Conservation (phyloP, 2,888 invertebrate genomes). For the Mimas tiliae region DNA sequence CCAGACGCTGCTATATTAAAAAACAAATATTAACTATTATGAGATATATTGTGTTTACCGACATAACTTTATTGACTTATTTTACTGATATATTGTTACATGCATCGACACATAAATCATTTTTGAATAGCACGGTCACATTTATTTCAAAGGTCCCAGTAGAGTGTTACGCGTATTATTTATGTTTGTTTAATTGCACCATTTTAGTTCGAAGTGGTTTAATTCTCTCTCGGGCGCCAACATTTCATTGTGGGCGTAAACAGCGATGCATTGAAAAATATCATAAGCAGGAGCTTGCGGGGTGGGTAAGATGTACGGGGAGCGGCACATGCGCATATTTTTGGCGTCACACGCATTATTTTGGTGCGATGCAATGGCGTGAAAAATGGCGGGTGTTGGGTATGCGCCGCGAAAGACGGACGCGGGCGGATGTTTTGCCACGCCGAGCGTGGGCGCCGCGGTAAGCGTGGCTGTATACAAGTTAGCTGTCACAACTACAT, state of each 20-base stretch:
- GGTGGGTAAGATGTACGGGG: not conserved
- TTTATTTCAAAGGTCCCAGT: not conserved
- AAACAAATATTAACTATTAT: not conserved
- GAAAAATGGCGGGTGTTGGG: conserved; percentile 72
- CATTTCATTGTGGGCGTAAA: conserved; percentile 45
- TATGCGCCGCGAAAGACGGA: conserved; percentile 66
- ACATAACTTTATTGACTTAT: not conserved
- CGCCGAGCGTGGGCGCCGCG: conserved; percentile 58
- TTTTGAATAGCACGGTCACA: not conserved
- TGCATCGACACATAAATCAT: no score
- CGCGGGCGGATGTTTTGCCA: conserved; percentile 73
- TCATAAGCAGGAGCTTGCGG: not conserved
- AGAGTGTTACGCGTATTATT: not conserved
- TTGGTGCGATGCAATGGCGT: conserved; percentile 64
- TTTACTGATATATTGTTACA: no score
- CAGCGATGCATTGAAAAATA: conserved; percentile 29
- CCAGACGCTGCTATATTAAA: no score
- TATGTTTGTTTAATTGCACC: not conserved
- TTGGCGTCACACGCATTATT: conserved; percentile 70
- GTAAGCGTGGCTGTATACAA: not conserved
- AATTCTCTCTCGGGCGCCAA: not conserved
- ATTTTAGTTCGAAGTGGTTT: not conserved
- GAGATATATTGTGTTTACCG: not conserved
- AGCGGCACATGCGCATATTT: conserved; percentile 66
- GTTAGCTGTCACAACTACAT: not conserved